Evolutionary conservation across 1,140 invertebrate species (phyloP), one percentile per base, ranked within the genome.

Genomic region (Brachionus rubens): DNA sequence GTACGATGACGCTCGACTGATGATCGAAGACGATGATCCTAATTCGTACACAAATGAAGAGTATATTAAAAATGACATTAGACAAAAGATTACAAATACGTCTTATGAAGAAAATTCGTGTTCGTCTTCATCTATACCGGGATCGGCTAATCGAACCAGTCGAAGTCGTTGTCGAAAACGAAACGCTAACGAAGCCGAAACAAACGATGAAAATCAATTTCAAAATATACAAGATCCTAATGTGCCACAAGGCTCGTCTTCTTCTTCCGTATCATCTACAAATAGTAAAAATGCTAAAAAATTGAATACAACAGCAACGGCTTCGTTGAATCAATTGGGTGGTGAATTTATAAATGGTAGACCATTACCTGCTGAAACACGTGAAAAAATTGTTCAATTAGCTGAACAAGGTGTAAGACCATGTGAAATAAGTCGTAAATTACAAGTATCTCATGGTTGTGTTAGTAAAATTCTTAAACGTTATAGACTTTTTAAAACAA

Each of bases 401-500:
- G 93, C 93, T 33, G 91, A 96, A 84, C 92, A 92, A 9, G 94
- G 94, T 65, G 92, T 93, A 3, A 83, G 94, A 77, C 93, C 94
- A 0, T 96, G 93, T 87, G 94, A 96, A 87, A 96, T 97, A 82
- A 93, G 91, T n/a, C 87, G 94, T 40, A 92, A 96, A 83, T 86
- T 97, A 48, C 87, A 92, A 2, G 93, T 97, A 3, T 93, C 91
- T 36, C 94, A 97, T 85, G 94, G 94, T 41, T 97, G 94, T 85
- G 94, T 97, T 0, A 93, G 91, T 78, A 97, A 97, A 86, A 98
- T 98, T 80, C 85, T 94, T 46, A 78, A 76, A 47, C 75, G 54
- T 5, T 96, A 96, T 87, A 97, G 97, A 84, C 94, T 98, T 85
- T 98, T 94, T 82, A 96, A 96, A 54, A 96, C 93, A 80, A 98